phyloP scores from a whole-genome alignment of 2,113 vertebrate genomes.

The Sciurus niger region DNA sequence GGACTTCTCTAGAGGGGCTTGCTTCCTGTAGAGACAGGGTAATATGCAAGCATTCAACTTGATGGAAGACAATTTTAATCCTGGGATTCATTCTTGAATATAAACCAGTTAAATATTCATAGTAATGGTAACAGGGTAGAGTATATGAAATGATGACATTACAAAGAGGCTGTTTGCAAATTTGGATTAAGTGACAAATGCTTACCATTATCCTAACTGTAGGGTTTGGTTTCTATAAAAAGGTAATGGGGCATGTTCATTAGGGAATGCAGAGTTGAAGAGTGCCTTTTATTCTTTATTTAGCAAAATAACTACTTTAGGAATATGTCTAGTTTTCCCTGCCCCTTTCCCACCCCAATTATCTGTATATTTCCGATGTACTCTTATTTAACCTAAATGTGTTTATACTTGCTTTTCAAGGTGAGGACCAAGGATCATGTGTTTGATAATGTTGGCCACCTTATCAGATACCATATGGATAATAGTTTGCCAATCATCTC shows the following conservation, averaged over 20 bases:
- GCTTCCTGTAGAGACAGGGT: background rate
- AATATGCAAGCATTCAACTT: background rate
- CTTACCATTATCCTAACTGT: constrained; percentile 2
- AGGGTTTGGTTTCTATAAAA: background rate
- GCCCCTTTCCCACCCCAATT: background rate
- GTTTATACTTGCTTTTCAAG: constrained; percentile 86
- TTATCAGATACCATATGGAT: constrained; percentile 96
- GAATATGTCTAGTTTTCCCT: background rate
- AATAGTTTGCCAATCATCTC: constrained; percentile 95
- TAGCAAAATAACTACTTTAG: background rate
- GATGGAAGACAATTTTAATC: background rate
- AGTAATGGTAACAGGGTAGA: background rate
- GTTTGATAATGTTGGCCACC: constrained; percentile 94
- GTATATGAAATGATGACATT: background rate
- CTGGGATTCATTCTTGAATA: background rate
- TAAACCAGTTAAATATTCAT: constrained; percentile 9
- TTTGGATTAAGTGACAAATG: background rate
- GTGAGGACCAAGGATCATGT: constrained; percentile 95
- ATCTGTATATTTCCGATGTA: background rate
- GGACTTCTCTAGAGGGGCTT: background rate
- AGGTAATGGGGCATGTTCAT: background rate
- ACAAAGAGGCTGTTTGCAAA: background rate
- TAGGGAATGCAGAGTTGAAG: background rate
- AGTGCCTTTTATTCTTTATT: constrained; percentile 35
- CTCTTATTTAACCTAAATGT: constrained; percentile 60